These are phyloP conservation scores for Cladorhizidae sp. DNA, from an alignment of 37 sponge, comb jelly and placozoan genomes.

Conservation along the genomic window DNA sequence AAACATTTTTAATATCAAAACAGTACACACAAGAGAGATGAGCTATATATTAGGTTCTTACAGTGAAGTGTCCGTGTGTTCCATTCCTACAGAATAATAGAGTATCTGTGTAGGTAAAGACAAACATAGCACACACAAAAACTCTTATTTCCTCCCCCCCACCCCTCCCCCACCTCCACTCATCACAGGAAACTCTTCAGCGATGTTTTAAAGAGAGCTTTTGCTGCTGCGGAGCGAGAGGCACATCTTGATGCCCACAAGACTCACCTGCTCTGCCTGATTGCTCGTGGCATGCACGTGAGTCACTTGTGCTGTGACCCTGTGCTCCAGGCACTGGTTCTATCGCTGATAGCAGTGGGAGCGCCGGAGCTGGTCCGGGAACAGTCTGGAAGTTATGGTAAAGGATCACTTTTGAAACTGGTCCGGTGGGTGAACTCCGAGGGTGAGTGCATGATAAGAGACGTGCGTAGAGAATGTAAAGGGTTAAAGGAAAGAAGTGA, in stretches of 20 bases:
- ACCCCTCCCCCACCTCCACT: no score
- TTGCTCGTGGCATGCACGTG: constrained; percentile 31
- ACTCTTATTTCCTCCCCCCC: no score
- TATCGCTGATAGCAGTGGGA: constrained; percentile 26
- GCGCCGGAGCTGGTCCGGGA: not conserved
- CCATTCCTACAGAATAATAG: no score
- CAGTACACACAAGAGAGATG: no score
- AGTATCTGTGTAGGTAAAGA: no score
- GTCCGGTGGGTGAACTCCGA: constrained; percentile 42
- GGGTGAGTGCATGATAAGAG: not conserved
- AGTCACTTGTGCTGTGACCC: constrained; percentile 44
- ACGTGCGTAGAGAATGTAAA: not conserved
- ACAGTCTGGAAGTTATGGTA: not conserved
- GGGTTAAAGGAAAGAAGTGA: not conserved
- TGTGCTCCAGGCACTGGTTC: constrained; percentile 23
- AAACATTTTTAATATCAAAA: no score
- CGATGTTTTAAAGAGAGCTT: constrained; percentile 25
- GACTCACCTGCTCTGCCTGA: constrained; percentile 54
- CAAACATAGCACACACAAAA: no score
- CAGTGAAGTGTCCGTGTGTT: no score
- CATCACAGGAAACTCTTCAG: no score
- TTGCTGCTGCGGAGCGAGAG: constrained; percentile 30
- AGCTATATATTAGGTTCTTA: no score
- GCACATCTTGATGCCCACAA: constrained; percentile 45
- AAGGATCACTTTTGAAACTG: not conserved